Evolutionary conservation across 2,113 vertebrate species (phyloP).

Genomic region (Scopus umbretta): DNA sequence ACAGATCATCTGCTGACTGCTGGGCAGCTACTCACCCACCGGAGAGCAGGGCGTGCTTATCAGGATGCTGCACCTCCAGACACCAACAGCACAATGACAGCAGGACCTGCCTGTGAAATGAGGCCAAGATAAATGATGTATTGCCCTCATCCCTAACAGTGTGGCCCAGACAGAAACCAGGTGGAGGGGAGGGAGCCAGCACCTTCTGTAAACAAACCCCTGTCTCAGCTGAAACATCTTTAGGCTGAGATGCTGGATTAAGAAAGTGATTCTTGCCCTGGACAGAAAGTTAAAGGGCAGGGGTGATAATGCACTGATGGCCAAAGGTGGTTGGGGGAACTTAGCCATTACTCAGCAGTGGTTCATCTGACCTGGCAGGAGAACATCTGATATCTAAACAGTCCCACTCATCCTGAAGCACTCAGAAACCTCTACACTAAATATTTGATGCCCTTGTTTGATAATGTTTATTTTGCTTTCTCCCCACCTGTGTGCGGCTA

Average conservation of each 20-base stretch:
- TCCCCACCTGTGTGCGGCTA: constrained; percentile 17
- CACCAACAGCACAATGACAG: constrained; percentile 52
- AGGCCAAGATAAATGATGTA: constrained; percentile 69
- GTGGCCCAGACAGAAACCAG: constrained; percentile 74
- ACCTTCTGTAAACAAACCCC: constrained; percentile 70
- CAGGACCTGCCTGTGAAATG: constrained; percentile 64
- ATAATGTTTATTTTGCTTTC: constrained; percentile 42
- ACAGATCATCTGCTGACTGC: not conserved
- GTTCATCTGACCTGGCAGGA: constrained; percentile 66
- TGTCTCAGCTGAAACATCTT: constrained; percentile 38
- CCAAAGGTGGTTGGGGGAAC: constrained; percentile 57
- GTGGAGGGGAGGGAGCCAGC: constrained; percentile 60
- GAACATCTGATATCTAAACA: constrained; percentile 74
- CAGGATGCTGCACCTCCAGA: constrained; percentile 43
- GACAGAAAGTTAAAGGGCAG: constrained; percentile 62
- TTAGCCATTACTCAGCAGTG: constrained; percentile 63
- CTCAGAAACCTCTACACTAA: constrained; percentile 55
- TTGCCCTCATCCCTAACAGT: constrained; percentile 54
- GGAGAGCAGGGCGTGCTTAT: constrained; percentile 49
- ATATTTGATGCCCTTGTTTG: constrained; percentile 61
- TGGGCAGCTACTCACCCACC: not conserved
- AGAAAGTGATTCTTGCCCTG: constrained; percentile 48
- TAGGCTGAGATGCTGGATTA: constrained; percentile 49
- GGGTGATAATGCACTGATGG: constrained; percentile 59
- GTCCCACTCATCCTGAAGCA: constrained; percentile 27